phyloP scores from a whole-genome alignment of 2,888 invertebrate species.

The Onthophagus sagittarius region DNA sequence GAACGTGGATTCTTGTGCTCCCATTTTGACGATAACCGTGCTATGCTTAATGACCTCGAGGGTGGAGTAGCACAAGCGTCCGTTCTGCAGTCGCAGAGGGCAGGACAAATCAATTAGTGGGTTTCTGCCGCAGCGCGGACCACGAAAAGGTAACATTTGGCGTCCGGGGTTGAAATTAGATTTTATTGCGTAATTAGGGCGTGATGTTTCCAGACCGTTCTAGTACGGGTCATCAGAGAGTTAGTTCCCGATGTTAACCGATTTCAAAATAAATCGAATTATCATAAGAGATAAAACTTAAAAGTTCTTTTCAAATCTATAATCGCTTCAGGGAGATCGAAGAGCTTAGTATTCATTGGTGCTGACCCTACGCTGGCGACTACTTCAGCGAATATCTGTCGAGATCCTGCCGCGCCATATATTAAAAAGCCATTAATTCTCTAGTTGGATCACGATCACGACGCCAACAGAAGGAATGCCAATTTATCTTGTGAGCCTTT shows the following conservation, averaged over 20 bases:
- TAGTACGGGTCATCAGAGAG: neutral
- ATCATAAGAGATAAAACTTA: neutral
- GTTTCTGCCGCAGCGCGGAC: neutral
- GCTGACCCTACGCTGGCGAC: neutral
- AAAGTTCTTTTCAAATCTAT: neutral
- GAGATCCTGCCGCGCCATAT: neutral
- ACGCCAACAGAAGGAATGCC: slow-evolving; percentile 9
- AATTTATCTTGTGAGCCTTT: slow-evolving; percentile 3
- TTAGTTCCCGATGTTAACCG: neutral
- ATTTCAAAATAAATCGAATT: too few species aligned
- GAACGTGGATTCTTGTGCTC: neutral
- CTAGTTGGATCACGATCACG: neutral
- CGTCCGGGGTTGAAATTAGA: neutral
- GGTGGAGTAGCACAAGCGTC: neutral
- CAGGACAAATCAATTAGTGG: neutral
- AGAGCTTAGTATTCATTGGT: neutral
- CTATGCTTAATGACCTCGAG: neutral
- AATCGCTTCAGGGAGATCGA: neutral
- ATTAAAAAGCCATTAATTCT: slow-evolving; percentile 12
- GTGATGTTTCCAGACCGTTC: neutral
- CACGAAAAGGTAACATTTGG: neutral
- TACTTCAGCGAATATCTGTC: neutral
- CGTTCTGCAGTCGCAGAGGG: neutral
- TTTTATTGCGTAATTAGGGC: neutral
- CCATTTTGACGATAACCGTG: neutral